Percentiles rank a stretch among this genome's conserved stretches.
phyloP scores from a whole-genome alignment of 2,113 vertebrate genomes.

The Toxotes jaculatrix region DNA sequence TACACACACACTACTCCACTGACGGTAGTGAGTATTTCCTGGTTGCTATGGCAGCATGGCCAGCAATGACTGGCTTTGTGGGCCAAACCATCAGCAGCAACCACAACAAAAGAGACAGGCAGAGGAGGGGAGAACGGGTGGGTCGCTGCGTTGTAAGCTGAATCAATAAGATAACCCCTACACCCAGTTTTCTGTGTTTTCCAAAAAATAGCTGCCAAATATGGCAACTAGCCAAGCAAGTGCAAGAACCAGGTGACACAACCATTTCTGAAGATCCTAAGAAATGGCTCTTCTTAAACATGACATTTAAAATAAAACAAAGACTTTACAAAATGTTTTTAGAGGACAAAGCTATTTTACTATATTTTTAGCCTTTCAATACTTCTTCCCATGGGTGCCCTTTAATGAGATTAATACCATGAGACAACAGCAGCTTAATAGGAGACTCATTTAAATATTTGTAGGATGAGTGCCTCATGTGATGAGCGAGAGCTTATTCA shows the following conservation, averaged over 20 bases:
- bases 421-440: constrained; percentile 22
- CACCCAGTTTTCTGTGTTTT: not conserved
- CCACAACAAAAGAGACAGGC: constrained; percentile 80
- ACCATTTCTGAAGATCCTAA: not conserved
- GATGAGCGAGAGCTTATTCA: constrained; percentile 33
- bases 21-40: constrained; percentile 84
- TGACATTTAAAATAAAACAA: no score
- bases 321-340: no score
- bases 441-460: constrained; percentile 14
- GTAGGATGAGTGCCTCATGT: not conserved
- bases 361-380: not conserved
- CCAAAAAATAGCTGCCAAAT: not conserved
- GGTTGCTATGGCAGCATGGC: constrained; percentile 84
- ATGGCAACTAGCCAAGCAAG: not conserved
- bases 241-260: not conserved
- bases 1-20: constrained; percentile 64
- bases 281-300: not conserved
- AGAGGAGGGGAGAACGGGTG: constrained; percentile 59
- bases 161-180: constrained; percentile 73
- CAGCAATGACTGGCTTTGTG: constrained; percentile 83
- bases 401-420: not conserved
- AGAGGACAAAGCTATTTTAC: no score
- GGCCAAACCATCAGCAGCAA: constrained; percentile 80
- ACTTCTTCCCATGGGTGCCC: not conserved
- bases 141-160: constrained; percentile 43